These are phyloP conservation scores for Actias luna DNA, from an alignment of 2,888 invertebrate species.

Conservation along the genomic window DNA sequence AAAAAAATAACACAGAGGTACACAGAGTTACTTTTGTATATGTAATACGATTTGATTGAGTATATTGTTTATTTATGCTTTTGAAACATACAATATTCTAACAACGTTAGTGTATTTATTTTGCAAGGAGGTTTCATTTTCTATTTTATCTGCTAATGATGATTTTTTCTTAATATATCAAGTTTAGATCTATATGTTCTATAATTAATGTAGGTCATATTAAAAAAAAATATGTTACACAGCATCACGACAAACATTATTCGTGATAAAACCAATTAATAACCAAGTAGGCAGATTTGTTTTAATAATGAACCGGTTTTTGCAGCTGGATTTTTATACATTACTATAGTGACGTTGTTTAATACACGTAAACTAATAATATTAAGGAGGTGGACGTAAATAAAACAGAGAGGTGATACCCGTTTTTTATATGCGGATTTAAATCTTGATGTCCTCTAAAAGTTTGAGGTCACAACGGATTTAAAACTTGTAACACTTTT, in stretches of 20 bases:
- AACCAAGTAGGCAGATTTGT: not conserved
- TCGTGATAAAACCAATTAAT: not conserved
- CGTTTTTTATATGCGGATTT: constrained; percentile 7
- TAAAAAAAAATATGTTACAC: not conserved
- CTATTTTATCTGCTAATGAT: not conserved
- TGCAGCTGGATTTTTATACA: not conserved
- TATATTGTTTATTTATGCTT: too few species aligned
- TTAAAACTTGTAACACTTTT: constrained; percentile 19
- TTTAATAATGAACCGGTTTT: not conserved
- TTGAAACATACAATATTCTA: too few species aligned
- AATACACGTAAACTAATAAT: not conserved
- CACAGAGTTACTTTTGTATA: too few species aligned
- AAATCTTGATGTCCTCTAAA: constrained; percentile 31
- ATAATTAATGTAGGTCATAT: not conserved
- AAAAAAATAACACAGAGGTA: too few species aligned
- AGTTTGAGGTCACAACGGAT: constrained; percentile 29
- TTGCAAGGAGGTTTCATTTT: too few species aligned
- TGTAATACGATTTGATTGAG: too few species aligned
- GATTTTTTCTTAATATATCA: not conserved
- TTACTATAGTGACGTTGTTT: not conserved
- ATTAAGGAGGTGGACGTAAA: constrained; percentile 5
- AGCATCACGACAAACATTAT: not conserved
- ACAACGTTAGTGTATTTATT: too few species aligned
- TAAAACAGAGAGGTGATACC: not conserved
- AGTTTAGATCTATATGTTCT: not conserved